A percentile compares a stretch with the other conserved stretches of the same genome.
These are phyloP conservation scores for Coenonympha arcania DNA, from an alignment of 2,888 invertebrate genomes.

Conservation along the genomic window DNA sequence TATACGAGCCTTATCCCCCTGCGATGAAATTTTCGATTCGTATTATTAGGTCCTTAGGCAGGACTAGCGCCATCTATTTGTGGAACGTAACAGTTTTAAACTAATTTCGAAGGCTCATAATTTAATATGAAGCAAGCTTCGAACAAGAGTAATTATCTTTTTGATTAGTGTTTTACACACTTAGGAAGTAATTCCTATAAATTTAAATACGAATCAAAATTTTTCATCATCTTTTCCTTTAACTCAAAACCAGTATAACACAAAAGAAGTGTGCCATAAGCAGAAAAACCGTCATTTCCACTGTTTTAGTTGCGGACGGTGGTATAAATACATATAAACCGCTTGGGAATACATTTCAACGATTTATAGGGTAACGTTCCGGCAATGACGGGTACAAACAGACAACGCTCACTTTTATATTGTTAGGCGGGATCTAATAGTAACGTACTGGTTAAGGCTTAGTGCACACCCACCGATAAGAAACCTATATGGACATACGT, in stretches of 20 bases:
- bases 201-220: not conserved
- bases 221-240: not conserved
- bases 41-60: too few relatives aligned
- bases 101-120: too few relatives aligned
- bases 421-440: constrained; percentile 20
- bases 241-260: constrained; percentile 3
- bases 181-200: too few relatives aligned
- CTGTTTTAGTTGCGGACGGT: constrained; percentile 8
- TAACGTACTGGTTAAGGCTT: constrained; percentile 12
- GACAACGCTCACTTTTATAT: constrained; percentile 27
- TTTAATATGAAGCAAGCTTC: too few relatives aligned
- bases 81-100: too few relatives aligned
- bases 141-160: too few relatives aligned
- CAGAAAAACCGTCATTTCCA: constrained; percentile 3
- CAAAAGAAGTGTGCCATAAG: constrained; percentile 25
- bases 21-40: too few relatives aligned
- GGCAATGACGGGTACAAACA: constrained; percentile 22
- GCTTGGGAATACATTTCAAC: constrained; percentile 23
- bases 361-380: constrained; percentile 27
- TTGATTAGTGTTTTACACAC: too few relatives aligned
- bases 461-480: not conserved
- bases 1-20: too few relatives aligned
- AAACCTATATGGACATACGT: too few relatives aligned
- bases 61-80: too few relatives aligned
- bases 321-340: constrained; percentile 23